These are phyloP conservation scores for Himantopus leucocephalus DNA, from an alignment of 2,113 vertebrate genomes.

Conservation along the genomic window DNA sequence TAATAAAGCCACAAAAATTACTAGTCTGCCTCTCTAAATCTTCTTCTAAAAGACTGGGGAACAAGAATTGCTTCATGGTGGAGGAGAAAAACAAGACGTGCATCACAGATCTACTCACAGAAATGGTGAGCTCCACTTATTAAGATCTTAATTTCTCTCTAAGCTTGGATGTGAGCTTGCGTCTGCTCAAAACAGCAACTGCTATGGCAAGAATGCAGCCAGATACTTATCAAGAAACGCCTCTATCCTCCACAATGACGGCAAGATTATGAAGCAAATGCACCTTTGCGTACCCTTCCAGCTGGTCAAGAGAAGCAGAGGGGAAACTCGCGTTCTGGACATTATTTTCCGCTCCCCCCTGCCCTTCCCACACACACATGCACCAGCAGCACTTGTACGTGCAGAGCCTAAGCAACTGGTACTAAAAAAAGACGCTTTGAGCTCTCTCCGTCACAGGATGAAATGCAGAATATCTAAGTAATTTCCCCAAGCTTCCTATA, in stretches of 20 bases:
- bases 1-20: constrained; percentile 44
- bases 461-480: not conserved
- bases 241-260: not conserved
- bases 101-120: not conserved
- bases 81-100: not conserved
- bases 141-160: not conserved
- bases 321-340: not conserved
- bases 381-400: not conserved
- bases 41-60: not conserved
- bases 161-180: accelerated
- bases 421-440: not conserved
- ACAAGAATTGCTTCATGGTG: not conserved
- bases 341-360: not conserved
- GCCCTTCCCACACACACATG: not conserved
- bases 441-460: not conserved
- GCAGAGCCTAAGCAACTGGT: not conserved
- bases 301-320: not conserved
- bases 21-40: constrained; percentile 1
- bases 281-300: not conserved
- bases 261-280: not conserved
- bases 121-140: not conserved
- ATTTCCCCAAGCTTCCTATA: not conserved
- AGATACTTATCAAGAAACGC: not conserved
- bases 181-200: not conserved
- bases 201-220: not conserved